These are phyloP conservation scores for Schizopygopsis malacanthus DNA, from an alignment of 2,797 vertebrate genomes.

Conservation along the genomic window DNA sequence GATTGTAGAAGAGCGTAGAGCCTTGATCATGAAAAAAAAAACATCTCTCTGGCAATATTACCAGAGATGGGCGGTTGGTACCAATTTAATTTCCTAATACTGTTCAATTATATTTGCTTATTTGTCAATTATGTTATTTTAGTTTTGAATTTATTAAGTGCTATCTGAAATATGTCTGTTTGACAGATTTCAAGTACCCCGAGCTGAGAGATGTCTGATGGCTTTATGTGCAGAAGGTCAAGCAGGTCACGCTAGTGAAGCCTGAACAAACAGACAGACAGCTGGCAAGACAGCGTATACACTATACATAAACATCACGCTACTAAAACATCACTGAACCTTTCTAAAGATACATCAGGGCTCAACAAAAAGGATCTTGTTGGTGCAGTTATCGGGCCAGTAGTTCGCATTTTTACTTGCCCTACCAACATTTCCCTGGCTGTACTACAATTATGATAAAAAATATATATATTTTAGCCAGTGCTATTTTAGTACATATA, in stretches of 20 bases:
- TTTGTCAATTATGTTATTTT: not conserved
- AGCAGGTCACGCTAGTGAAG: slow-evolving; percentile 1
- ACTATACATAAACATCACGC: not conserved
- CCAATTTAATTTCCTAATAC: not conserved
- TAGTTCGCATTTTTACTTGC: not conserved
- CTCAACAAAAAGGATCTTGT: not conserved
- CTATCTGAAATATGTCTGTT: not conserved
- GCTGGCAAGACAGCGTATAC: slow-evolving; percentile 12
- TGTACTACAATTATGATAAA: not conserved
- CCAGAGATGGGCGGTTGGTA: not conserved
- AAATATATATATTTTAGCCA: not conserved
- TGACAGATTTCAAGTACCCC: not conserved
- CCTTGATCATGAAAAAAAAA: not conserved
- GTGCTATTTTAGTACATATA: not conserved
- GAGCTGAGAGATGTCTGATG: not conserved
- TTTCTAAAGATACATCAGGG: not conserved
- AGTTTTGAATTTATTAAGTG: not conserved
- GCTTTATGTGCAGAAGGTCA: slow-evolving; percentile 4
- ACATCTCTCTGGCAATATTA: not conserved
- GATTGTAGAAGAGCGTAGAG: not conserved
- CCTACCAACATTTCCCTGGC: not conserved
- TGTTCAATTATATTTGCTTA: not conserved
- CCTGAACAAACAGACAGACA: slow-evolving; percentile 20
- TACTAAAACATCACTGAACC: not conserved
- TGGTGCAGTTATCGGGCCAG: not conserved